Evolutionary conservation across 2,113 vertebrate genomes (phyloP).

Genomic region (Hemiscyllium ocellatum): DNA sequence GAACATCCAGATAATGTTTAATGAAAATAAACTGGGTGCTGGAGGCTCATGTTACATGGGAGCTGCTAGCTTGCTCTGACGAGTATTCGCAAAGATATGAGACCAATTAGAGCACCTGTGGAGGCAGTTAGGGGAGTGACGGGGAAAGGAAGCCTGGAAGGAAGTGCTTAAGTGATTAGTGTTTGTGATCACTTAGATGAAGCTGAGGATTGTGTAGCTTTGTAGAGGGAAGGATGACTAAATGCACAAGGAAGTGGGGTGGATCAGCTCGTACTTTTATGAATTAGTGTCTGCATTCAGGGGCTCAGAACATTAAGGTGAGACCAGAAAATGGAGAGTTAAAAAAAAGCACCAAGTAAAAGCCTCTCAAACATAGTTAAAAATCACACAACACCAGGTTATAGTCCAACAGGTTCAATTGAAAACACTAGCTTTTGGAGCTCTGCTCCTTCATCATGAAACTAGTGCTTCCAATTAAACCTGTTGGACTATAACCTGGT

Average conservation of each 20-base stretch:
- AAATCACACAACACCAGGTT: no score
- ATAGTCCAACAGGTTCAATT: no score
- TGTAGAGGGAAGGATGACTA: not conserved
- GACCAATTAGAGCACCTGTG: not conserved
- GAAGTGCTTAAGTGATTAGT: not conserved
- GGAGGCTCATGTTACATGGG: not conserved
- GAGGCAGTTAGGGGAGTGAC: not conserved
- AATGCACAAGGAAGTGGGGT: not conserved
- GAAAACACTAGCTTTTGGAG: no score
- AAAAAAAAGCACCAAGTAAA: not conserved
- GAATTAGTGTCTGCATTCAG: not conserved
- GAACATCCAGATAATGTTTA: not conserved
- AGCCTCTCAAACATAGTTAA: not conserved
- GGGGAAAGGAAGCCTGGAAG: not conserved
- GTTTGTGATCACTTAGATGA: not conserved
- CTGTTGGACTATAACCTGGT: no score
- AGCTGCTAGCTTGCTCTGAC: no score
- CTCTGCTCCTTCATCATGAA: no score
- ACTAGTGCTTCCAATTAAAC: no score
- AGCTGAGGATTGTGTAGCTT: not conserved
- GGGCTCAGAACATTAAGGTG: not conserved
- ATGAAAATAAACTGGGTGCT: not conserved
- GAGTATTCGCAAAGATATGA: not conserved
- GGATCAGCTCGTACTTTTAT: not conserved
- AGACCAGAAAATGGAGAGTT: not conserved